These are phyloP conservation scores for Siniperca knerii DNA, from an alignment of 2,113 vertebrate genomes.

Conservation along the genomic window DNA sequence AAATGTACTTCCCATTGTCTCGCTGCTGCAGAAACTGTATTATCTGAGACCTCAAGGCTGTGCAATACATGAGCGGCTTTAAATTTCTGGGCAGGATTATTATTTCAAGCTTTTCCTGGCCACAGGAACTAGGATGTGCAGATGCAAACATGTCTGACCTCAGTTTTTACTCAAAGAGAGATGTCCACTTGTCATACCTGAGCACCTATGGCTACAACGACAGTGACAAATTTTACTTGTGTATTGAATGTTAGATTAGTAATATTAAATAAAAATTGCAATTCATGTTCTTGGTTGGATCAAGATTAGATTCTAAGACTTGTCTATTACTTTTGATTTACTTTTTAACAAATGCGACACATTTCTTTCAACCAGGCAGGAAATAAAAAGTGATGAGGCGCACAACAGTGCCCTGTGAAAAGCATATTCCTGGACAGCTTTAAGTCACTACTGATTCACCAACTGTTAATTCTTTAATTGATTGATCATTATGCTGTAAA, in stretches of 20 bases:
- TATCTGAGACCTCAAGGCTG: constrained; percentile 55
- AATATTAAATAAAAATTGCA: not conserved
- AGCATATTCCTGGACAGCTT: not conserved
- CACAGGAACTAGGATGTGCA: constrained; percentile 31
- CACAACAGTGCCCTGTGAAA: not conserved
- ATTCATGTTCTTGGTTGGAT: not conserved
- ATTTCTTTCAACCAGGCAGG: not conserved
- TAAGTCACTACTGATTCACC: not conserved
- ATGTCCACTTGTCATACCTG: not conserved
- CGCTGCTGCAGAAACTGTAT: constrained; percentile 19
- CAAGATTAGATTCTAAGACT: not conserved
- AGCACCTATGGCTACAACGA: not conserved
- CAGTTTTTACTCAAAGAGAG: not conserved
- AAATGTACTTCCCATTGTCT: constrained; percentile 46
- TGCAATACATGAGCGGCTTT: constrained; percentile 24
- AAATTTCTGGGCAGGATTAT: constrained; percentile 54
- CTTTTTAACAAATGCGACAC: no score
- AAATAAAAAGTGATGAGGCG: not conserved
- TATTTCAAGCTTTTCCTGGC: constrained; percentile 57
- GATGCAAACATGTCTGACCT: constrained; percentile 31
- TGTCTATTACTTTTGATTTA: not conserved
- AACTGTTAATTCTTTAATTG: not conserved
- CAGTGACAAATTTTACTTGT: not conserved
- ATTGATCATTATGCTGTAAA: no score
- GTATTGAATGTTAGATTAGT: not conserved